Evolutionary conservation across 2,113 vertebrate genomes (phyloP), one percentile per base, ranked within the genome.

Genomic region (Ornithorhynchus anatinus): DNA sequence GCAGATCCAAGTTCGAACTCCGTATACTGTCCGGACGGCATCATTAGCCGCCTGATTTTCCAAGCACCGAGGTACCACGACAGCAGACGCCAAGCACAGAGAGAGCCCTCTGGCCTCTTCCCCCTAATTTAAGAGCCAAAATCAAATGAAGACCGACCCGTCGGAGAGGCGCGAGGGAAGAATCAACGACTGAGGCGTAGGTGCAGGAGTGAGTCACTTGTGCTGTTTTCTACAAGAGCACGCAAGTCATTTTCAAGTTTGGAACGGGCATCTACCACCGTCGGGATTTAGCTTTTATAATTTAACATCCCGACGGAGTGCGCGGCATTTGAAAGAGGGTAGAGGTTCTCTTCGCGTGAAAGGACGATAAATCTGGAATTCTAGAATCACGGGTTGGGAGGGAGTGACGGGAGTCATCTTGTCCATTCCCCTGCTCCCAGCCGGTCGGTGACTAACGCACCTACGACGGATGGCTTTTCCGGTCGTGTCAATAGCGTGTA

Each of bases 271-370:
- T 40, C 61, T 65, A 25, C n/a, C 23, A 53, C n/a, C 27, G 2
- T 61, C 45, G 69, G 16, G 78, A 32, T 69, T 64, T 53, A 65
- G 47, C 37, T 56, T 82, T 23, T 65, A 31, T 58, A 45, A 8
- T n/a, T 68, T 68, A 69, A 68, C 16, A 73, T 51, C 4, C 17
- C 17, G 6, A 48, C 13, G 10, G 8, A 15, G 6, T 27, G n/a
- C n/a, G n/a, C n/a, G n/a, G n/a, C n/a, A n/a, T n/a, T n/a, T n/a
- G n/a, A n/a, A n/a, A n/a, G n/a, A n/a, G n/a, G n/a, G n/a, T n/a
- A n/a, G n/a, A n/a, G n/a, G n/a, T n/a, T n/a, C n/a, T n/a, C n/a
- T n/a, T n/a, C n/a, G n/a, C n/a, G n/a, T n/a, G n/a, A n/a, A n/a
- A n/a, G n/a, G n/a, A n/a, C n/a, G n/a, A n/a, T n/a, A n/a, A n/a